Percentiles rank a stretch among this genome's conserved stretches.
phyloP scores from a whole-genome alignment of 2,113 vertebrate species.

The Brienomyrus brachyistius region DNA sequence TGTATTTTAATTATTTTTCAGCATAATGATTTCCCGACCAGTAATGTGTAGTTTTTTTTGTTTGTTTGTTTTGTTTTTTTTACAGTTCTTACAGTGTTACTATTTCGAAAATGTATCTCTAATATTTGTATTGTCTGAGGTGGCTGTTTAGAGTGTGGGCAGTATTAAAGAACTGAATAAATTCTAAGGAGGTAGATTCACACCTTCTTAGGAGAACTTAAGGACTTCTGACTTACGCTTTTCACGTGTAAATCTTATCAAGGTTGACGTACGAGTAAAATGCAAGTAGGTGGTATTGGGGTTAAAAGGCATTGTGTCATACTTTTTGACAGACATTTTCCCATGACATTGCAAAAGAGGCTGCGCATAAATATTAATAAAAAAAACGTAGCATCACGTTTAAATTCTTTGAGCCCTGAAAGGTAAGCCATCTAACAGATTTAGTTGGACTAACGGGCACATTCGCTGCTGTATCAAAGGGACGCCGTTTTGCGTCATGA shows the following conservation, averaged over 20 bases:
- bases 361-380: slow-evolving; percentile 8
- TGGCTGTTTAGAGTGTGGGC: background rate
- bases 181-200: background rate
- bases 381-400: slow-evolving; percentile 43
- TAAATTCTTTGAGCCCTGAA: background rate
- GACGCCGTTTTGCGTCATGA: slow-evolving; percentile 51
- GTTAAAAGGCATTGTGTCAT: background rate
- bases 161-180: background rate
- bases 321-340: background rate
- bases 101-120: background rate
- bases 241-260: background rate
- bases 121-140: background rate
- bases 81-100: background rate
- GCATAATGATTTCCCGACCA: background rate
- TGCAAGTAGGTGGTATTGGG: background rate
- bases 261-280: background rate
- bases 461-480: slow-evolving; percentile 45
- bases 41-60: background rate
- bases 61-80: background rate
- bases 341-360: background rate
- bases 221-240: background rate
- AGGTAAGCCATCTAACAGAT: slow-evolving; percentile 54
- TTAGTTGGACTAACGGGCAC: slow-evolving; percentile 47
- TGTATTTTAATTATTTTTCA: background rate
- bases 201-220: background rate